Conservation (phyloP, 2,888 invertebrate genomes). For the Steinernema scapterisci region DNA sequence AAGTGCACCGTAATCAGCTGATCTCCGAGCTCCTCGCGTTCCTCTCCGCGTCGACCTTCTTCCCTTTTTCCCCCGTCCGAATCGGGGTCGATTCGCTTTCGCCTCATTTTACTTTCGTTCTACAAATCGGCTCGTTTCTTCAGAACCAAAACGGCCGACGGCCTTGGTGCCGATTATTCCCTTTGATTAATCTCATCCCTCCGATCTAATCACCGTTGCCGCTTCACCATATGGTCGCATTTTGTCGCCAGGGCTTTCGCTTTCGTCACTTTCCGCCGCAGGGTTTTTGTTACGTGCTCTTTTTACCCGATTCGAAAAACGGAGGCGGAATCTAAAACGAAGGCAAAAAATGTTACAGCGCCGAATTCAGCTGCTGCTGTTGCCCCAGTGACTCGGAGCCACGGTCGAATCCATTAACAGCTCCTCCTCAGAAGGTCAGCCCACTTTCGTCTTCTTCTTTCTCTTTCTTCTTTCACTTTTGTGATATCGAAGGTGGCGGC, state of each 20-base stretch:
- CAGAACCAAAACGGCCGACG: neutral
- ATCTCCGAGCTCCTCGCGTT: neutral
- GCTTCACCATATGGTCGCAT: constrained; percentile 19
- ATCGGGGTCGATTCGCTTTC: constrained; percentile 29
- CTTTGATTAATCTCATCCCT: constrained; percentile 17
- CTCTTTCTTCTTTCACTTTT: constrained; percentile 1
- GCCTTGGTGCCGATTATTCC: constrained; percentile 24
- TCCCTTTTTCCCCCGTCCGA: neutral
- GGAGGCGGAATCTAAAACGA: no score
- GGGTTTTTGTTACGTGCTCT: neutral
- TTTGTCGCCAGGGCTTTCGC: neutral
- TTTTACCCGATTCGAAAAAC: no score
- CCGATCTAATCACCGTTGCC: constrained; percentile 11
- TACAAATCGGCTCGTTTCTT: constrained; percentile 22
- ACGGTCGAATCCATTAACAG: no score
- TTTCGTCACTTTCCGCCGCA: constrained; percentile 4
- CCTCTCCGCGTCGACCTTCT: neutral
- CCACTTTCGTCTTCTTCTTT: neutral
- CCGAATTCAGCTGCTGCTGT: no score
- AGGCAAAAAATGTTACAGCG: no score
- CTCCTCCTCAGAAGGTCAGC: no score
- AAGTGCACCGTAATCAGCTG: constrained; percentile 27
- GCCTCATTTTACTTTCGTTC: constrained; percentile 30
- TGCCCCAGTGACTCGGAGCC: no score
- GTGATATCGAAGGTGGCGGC: no score